Evolutionary conservation across 1,140 invertebrate species (phyloP), one percentile per base, ranked within the genome.

Genomic region (Contarinia nasturtii): DNA sequence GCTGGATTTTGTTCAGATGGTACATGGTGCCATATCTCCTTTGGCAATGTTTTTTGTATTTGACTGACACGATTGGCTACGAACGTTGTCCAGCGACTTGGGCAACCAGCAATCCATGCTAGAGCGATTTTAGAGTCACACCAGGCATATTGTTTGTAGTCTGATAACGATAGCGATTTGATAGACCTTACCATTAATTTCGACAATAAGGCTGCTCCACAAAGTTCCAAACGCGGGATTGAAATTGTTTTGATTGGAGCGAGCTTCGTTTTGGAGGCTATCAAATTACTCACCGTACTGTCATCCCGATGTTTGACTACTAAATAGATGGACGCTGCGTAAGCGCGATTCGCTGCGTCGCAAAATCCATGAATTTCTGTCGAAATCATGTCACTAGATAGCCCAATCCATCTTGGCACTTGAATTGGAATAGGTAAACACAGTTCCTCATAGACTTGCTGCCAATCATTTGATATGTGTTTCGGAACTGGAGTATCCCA

Each of bases 151-250:
- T 5, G 5, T 18, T 20, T 43, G 11, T 19, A 7, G 11, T 20
- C 18, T 4, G 41, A 3, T 7, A 18, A 5, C 2, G n/a, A 18
- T 14, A 38, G 12, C 5, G 36, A n/a, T n/a, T 38, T 38, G 12
- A n/a, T 14, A 17, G 3, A 14, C 5, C 12, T 3, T 3, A 7
- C 5, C 18, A 33, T 5, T 14, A 47, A 15, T 22, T 41, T 22
- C 7, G 18, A 4, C 17, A 42, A 15, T 14, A 47, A 20, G 2
- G 11, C n/a, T 2, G 46, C 46, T 11, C 10, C 46, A 20, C 46
- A 47, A 4, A 68, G 48, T 49, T 68, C 65, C 1, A 68, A 46
- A 15, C 60, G 46, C 0, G 65, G 65, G 18, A 66, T 57, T 2
- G 58, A 58, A 2, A 58, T 27, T 4, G 44, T 18, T 44, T 59